Percentiles rank a stretch among this genome's conserved stretches.
Evolutionary conservation across 2,888 invertebrate genomes (phyloP).

Genomic region (Camponotus fellah): DNA sequence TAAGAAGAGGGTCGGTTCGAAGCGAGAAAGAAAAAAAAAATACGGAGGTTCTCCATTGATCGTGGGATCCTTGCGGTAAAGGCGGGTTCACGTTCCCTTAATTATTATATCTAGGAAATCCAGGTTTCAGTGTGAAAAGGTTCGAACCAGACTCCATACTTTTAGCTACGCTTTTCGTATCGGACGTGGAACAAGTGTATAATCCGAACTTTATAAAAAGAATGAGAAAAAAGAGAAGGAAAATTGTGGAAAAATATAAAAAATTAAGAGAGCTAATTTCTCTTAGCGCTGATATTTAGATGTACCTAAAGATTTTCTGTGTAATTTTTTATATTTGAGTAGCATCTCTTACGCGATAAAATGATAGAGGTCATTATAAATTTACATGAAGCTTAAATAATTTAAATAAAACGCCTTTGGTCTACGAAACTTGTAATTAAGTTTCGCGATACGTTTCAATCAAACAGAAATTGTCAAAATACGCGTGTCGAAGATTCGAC

Average conservation of each 20-base stretch:
- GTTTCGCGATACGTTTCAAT: not conserved
- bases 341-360: not conserved
- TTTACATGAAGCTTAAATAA: not conserved
- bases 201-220: not conserved
- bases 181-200: not conserved
- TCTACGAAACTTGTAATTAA: not conserved
- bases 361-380: not conserved
- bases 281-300: not conserved
- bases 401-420: not conserved
- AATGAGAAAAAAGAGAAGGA: not conserved
- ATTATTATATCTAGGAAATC: conserved; percentile 41
- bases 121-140: not conserved
- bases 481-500: not conserved
- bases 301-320: not conserved
- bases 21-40: conserved; percentile 16
- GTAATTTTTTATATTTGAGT: not conserved
- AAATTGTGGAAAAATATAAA: not conserved
- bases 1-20: conserved; percentile 22
- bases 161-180: not conserved
- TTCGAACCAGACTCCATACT: not conserved
- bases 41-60: conserved; percentile 17
- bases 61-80: conserved; percentile 31
- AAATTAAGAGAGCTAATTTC: not conserved
- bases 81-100: conserved; percentile 18
- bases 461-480: not conserved